These are phyloP conservation scores for Meda fulgida DNA, from an alignment of 2,797 vertebrate genomes.

Conservation along the genomic window DNA sequence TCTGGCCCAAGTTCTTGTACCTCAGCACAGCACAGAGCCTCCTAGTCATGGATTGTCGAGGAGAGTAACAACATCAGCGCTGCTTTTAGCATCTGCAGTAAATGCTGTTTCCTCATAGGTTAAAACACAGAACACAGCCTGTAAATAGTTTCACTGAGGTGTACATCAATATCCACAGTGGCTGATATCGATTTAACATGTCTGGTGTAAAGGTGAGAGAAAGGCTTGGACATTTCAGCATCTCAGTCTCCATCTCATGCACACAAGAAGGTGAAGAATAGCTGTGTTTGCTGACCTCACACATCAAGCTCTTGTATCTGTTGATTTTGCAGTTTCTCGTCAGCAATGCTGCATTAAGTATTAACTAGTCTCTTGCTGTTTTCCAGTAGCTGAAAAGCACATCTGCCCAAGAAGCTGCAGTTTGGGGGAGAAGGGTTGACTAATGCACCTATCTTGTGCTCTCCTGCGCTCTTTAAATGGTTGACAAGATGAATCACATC, in stretches of 20 bases:
- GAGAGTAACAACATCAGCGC: not conserved
- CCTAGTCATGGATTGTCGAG: not conserved
- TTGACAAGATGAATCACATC: slow-evolving; percentile 52
- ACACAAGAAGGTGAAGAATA: not conserved
- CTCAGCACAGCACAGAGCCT: not conserved
- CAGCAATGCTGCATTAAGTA: not conserved
- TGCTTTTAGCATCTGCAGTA: not conserved
- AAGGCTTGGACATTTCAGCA: not conserved
- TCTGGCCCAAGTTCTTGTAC: not conserved
- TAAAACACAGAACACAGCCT: slow-evolving; percentile 25
- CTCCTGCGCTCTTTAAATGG: slow-evolving; percentile 53
- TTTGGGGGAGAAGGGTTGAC: slow-evolving; percentile 45
- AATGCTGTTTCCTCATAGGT: not conserved
- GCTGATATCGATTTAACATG: slow-evolving; percentile 22
- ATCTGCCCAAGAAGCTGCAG: slow-evolving; percentile 25
- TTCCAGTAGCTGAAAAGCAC: not conserved
- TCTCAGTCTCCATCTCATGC: not conserved
- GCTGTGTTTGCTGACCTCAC: slow-evolving; percentile 4
- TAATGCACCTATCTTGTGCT: slow-evolving; percentile 44
- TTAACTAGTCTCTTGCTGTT: slow-evolving; percentile 5
- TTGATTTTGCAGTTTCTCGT: not conserved
- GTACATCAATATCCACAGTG: slow-evolving; percentile 23
- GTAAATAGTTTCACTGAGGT: slow-evolving; percentile 24
- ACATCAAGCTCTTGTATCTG: not conserved
- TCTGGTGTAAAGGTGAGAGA: slow-evolving; percentile 10